Conservation (phyloP, 2,797 vertebrate genomes). For the Glyptemys insculpta region DNA sequence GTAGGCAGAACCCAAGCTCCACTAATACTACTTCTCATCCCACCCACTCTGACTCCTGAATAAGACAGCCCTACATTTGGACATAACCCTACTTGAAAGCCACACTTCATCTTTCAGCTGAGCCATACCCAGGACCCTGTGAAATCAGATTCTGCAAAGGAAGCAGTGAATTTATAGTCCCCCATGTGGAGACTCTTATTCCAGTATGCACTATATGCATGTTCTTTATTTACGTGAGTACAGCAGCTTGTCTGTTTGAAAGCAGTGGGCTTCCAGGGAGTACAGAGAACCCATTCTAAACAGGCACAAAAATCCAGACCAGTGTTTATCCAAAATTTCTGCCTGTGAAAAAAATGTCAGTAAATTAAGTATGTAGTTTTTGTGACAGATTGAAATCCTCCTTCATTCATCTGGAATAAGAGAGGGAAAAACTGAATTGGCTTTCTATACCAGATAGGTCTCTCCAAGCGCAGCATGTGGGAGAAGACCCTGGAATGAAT, state of each 20-base stretch:
- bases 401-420: background rate
- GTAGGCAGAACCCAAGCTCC: background rate
- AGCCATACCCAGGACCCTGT: background rate
- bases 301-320: background rate
- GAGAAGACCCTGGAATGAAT: background rate
- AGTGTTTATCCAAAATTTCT: background rate
- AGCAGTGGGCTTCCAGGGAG: background rate
- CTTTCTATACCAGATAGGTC: background rate
- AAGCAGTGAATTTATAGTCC: background rate
- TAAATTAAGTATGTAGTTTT: background rate
- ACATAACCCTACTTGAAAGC: background rate
- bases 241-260: background rate
- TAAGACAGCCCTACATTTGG: background rate
- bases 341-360: background rate
- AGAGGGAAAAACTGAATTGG: background rate
- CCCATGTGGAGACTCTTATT: no score
- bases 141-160: background rate
- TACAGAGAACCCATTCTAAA: background rate
- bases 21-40: background rate
- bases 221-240: background rate
- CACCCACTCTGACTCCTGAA: background rate
- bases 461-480: background rate
- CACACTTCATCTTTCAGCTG: background rate
- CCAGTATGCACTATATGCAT: background rate
- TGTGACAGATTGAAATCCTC: background rate